phyloP scores from a whole-genome alignment of 2,797 vertebrate species.

The Champsocephalus esox region DNA sequence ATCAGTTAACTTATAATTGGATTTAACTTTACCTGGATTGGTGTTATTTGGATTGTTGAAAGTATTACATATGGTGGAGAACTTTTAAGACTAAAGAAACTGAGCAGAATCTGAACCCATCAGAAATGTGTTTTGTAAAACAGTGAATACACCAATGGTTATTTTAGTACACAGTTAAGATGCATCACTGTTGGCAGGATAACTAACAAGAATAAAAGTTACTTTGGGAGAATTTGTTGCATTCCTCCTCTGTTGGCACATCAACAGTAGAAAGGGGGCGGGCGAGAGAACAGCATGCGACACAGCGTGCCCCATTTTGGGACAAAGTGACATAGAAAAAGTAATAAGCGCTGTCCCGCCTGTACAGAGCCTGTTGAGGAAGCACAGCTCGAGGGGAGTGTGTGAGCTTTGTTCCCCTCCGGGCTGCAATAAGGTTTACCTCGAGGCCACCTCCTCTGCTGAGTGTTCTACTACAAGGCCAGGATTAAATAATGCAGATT shows the following conservation, averaged over 20 bases:
- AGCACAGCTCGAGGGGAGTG: not conserved
- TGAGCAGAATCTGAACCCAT: not conserved
- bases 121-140: not conserved
- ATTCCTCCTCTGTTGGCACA: slow-evolving; percentile 49
- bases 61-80: no score
- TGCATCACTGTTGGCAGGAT: slow-evolving; percentile 26
- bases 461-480: not conserved
- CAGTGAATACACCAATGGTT: slow-evolving; percentile 34
- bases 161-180: slow-evolving; percentile 10
- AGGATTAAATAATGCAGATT: slow-evolving; percentile 42
- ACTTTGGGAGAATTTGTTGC: slow-evolving; percentile 33
- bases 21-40: no score
- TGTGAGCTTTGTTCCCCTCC: slow-evolving; percentile 22
- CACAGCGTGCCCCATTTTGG: slow-evolving; percentile 41
- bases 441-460: slow-evolving; percentile 6
- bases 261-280: not conserved
- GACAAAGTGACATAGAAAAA: slow-evolving; percentile 54
- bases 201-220: slow-evolving; percentile 33
- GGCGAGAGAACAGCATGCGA: slow-evolving; percentile 5
- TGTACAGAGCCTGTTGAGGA: slow-evolving; percentile 18
- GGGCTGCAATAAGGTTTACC: slow-evolving; percentile 6
- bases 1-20: no score
- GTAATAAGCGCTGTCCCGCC: not conserved
- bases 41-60: no score
- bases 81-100: not conserved